Evolutionary conservation across 1,140 invertebrate genomes (phyloP), one percentile per base, ranked within the genome.

Genomic region (Lepidurus packardi): DNA sequence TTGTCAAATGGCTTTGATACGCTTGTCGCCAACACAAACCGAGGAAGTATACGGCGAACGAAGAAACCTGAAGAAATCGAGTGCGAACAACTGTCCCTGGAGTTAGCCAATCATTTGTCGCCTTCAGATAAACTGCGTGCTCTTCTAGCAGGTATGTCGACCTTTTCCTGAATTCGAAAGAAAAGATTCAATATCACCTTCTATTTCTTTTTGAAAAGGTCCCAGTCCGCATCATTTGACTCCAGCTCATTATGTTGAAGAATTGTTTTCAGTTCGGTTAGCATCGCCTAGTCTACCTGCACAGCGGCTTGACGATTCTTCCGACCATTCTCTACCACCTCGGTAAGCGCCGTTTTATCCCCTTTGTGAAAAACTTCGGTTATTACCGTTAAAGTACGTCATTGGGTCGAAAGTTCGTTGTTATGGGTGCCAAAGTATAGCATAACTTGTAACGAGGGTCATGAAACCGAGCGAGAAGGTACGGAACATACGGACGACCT

Each of bases 21-120:
- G 42, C 42, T 25, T 11, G 77, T 74, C 21, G 34, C 8, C 10
- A 47, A 24, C 74, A 9, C 75, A 42, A 75, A 24, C 21, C 43
- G 43, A 73, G 41, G 42, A 10, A 78, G 47, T 21, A 42, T 77
- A 41, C 79, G 77, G 65, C 80, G 85, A n/a, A 84, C 85, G 76
- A 91, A 91, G 76, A 85, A 91, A 16, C 88, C 90, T 75, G 93
- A 94, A 82, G 93, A 94, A 84, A 88, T 93, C 78, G 93, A 94
- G 80, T 94, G 92, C 85, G 93, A 94, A 81, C 87, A 90, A 81
- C 86, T 93, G 77, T 91, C 91, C 25, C 84, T 90, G 80, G 91
- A 93, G 82, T 87, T 94, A 73, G 90, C 90, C 43, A 90, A 89
- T 84, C 89, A 92, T 78, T 85, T 94, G 77, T 87, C 88, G 43